Evolutionary conservation across 2,113 vertebrate species (phyloP), one percentile per base, ranked within the genome.

Genomic region (Engystomops pustulosus): DNA sequence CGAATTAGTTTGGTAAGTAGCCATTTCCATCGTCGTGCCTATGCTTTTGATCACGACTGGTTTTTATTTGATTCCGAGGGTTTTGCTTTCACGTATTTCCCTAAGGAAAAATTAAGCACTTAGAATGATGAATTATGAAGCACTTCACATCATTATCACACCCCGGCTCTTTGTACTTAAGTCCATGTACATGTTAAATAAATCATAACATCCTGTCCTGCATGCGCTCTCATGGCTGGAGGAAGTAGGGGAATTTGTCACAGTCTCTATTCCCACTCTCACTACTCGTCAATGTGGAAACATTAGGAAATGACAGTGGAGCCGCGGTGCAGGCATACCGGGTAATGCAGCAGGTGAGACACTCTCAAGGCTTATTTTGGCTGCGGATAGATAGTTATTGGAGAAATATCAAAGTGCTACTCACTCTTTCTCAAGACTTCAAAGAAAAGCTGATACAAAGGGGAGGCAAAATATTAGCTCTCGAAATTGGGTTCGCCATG

Each of bases 241-340:
- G 88, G 87, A 89, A 89, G 90, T 91, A 87, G 88, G 67, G 79
- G 88, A 30, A 55, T 88, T 90, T 92, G 91, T 88, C 85, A 90
- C 88, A 80, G 80, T 27, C 41, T 86, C 91, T 90, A 89, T 91
- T 87, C 83, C 92, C 90, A 93, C 93, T 92, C 89, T 91, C 94
- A 96, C 90, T 92, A 96, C 96, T 97, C 97, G 95, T 90, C 90
- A 89, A 89, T 86, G 92, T 92, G 93, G 91, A 93, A 95, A 95
- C 92, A 93, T 90, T 93, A 95, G 96, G 96, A 97, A 97, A 95
- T 92, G 90, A 92, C 87, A 87, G 88, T 91, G 93, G 91, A 92
- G 87, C 91, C 86, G 88, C 94, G 30, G 95, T 96, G 95, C 96
- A 95, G 96, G 96, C 96, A 96, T 96, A 95, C 96, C 95, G 95